Percentiles rank a stretch among this genome's conserved stretches.
These are phyloP conservation scores for Drosophila hydei DNA, from an alignment of 1,140 invertebrate species.

Conservation along the genomic window DNA sequence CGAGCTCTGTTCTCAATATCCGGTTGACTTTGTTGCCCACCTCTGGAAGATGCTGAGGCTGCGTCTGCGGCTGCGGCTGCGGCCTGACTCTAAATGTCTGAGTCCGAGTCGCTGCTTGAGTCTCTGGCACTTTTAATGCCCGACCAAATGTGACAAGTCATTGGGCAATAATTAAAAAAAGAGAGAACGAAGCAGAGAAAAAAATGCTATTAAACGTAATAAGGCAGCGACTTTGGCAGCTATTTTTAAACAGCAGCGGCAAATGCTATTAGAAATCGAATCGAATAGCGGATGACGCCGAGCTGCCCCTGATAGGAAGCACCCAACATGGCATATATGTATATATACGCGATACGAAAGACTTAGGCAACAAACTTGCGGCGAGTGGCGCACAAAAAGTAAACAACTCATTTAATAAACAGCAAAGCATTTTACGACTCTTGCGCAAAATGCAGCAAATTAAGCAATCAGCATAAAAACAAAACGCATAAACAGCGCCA, in stretches of 20 bases:
- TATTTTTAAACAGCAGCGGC: slow-evolving; percentile 48
- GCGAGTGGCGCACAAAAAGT: slow-evolving; percentile 32
- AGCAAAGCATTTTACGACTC: slow-evolving; percentile 60
- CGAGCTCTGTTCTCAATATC: slow-evolving; percentile 47
- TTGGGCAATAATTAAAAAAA: slow-evolving; percentile 79
- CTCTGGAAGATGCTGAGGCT: slow-evolving; percentile 35
- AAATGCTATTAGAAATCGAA: slow-evolving; percentile 44
- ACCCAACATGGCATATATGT: background rate
- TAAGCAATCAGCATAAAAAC: slow-evolving; percentile 81
- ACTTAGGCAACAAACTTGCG: slow-evolving; percentile 81
- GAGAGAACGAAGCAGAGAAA: slow-evolving; percentile 38
- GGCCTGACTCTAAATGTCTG: background rate
- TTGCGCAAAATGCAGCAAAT: slow-evolving; percentile 77
- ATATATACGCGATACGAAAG: slow-evolving; percentile 55
- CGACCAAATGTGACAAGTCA: slow-evolving; percentile 76
- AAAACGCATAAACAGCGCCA: slow-evolving; percentile 54
- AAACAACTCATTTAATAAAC: slow-evolving; percentile 64
- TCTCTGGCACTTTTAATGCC: slow-evolving; percentile 47
- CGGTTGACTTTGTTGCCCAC: slow-evolving; percentile 50
- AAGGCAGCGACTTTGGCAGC: slow-evolving; percentile 56
- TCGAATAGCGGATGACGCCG: slow-evolving; percentile 22
- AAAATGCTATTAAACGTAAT: slow-evolving; percentile 79
- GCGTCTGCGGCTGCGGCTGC: too few species aligned
- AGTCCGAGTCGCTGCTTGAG: slow-evolving; percentile 10
- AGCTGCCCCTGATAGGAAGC: background rate